Evolutionary conservation across 2,113 vertebrate genomes (phyloP), one percentile per base, ranked within the genome.

Genomic region (Mustelus asterias): DNA sequence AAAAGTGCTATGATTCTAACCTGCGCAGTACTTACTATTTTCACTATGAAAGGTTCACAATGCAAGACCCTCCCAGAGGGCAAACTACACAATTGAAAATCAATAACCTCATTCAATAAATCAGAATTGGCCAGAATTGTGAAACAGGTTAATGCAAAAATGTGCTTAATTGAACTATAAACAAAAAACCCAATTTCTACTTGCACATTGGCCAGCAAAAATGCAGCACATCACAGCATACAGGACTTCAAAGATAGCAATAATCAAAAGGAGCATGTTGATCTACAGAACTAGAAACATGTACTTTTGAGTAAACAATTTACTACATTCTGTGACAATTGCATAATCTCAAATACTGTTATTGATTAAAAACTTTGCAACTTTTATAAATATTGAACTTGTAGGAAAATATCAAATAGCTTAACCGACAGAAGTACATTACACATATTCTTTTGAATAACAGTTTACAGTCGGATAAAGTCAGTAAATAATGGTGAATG

Each of bases 51-150:
- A 44, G 20, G 6, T 20, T 37, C 48, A 89, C 48, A 60, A 89
- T 89, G 4, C 48, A 89, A 8, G 24, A 26, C 20, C 58, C 48
- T 58, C 58, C 83, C 44, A 88, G 86, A 86, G 18, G 2, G 24
- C 86, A 10, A 89, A 89, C 54, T 13, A 58, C 5, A 58, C 26
- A 9, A 58, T 11, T 89, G 48, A 89, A 60, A 89, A 89, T 89
- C 86, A 58, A 58, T 89, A 29, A 89, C 86, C 86, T 60, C 10
- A 89, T 89, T 58, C 48, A 89, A 89, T 89, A 89, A 89, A 89
- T 33, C 54, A 89, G 26, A 89, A 60, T 33, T 89, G 26, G 24
- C 48, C 86, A 89, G 86, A 9, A 89, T 86, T 89, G 86, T 58
- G 86, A 89, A 89, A 14, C 26, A 33, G 48, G 26, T 89, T 89